Evolutionary conservation across 2,113 vertebrate genomes (phyloP), one percentile per base, ranked within the genome.

Genomic region (Pseudorhombus dupliciocellatus): DNA sequence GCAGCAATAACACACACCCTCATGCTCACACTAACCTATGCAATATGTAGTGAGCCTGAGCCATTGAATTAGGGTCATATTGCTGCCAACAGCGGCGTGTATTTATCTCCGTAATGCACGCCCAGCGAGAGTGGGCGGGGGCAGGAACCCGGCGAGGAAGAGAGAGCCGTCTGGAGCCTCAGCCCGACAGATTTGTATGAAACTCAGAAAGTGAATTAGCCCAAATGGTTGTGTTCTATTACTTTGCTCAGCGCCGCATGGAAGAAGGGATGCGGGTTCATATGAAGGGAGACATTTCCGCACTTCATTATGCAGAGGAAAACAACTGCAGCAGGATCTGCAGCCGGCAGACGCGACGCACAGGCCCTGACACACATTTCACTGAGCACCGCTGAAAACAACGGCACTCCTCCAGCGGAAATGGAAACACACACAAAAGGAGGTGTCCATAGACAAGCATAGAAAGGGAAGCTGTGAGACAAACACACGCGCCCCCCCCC

Each of bases 211-310:
- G 20, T 46, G 53, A 74, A 56, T 54, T 40, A 62, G 44, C 37
- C 30, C 28, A 60, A 30, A 66, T 75, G 40, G 40, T 52, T 67
- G 28, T 65, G 54, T 46, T 28, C 21, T 53, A 20, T 8, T 30
- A 21, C 66, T 70, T 67, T 59, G 21, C 31, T 50, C 22, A 50
- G 53, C 50, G 4, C 54, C 37, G 50, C 52, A 67, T 72, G 59
- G 46, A 58, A 55, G 46, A 52, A 4, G n/a, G 8, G 15, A 71
- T 66, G 63, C 59, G 15, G 50, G 25, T 52, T 68, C 21, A 53
- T 59, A 66, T 44, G 11, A 83, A 70, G 12, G 58, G 58, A 70
- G 78, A 70, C 22, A 71, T 68, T 81, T 80, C 48, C 53, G 28
- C 51, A 63, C 75, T 67, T 56, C 26, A 65, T 79, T 63, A 46